phyloP scores from a whole-genome alignment of 1,140 invertebrate genomes.

The Cepaea nemoralis region DNA sequence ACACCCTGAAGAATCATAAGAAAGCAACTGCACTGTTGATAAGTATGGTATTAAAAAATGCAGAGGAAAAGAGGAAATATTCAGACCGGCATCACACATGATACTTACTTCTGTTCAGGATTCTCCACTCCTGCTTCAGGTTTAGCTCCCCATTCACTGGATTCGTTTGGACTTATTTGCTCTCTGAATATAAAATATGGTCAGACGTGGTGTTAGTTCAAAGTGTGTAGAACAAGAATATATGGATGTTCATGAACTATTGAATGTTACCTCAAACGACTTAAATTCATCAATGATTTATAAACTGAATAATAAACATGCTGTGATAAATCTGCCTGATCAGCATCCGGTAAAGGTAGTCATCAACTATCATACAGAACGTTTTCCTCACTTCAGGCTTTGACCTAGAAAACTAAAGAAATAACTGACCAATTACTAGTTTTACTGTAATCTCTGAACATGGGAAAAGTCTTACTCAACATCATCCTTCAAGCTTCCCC shows the following conservation, averaged over 20 bases:
- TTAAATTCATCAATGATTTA: not conserved
- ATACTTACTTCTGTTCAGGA: slow-evolving; percentile 65
- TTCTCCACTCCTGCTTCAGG: slow-evolving; percentile 60
- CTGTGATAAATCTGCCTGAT: slow-evolving; percentile 21
- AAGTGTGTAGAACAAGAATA: not conserved
- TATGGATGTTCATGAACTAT: not conserved
- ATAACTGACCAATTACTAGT: too few relatives aligned
- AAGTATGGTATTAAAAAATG: too few relatives aligned
- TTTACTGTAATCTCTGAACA: slow-evolving; percentile 42
- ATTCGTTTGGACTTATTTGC: slow-evolving; percentile 40
- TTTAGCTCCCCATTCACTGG: slow-evolving; percentile 57
- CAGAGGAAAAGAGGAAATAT: too few relatives aligned
- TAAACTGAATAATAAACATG: too few relatives aligned
- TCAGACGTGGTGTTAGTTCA: too few relatives aligned
- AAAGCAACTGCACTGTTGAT: too few relatives aligned
- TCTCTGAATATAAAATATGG: slow-evolving; percentile 32
- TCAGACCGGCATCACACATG: too few relatives aligned
- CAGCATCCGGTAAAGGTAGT: slow-evolving; percentile 41
- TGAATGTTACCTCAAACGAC: not conserved
- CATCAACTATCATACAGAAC: slow-evolving; percentile 2
- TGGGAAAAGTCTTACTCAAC: slow-evolving; percentile 50
- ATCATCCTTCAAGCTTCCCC: slow-evolving; percentile 93
- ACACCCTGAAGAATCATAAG: too few relatives aligned
- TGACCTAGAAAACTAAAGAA: too few relatives aligned
- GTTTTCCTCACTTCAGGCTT: slow-evolving; percentile 40